Conservation (phyloP, 2,888 invertebrate species). For the Drosophila koepferae region DNA sequence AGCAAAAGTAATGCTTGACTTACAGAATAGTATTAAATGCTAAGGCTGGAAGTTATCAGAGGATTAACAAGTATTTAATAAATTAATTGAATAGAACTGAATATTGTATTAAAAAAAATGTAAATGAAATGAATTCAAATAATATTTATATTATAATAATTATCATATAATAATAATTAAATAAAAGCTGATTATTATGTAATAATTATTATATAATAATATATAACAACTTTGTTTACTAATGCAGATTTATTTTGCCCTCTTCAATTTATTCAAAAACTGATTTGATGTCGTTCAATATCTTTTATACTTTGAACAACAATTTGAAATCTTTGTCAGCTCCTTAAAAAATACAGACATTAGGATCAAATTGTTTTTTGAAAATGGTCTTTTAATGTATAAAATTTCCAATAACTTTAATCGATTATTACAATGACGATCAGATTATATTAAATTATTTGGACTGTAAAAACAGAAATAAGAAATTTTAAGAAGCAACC, state of each 20-base stretch:
- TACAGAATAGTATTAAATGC: conserved; percentile 44
- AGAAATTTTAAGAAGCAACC: not conserved
- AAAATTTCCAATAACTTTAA: not conserved
- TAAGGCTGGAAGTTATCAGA: not conserved
- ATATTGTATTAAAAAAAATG: not conserved
- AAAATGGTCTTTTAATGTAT: not conserved
- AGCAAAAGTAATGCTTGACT: conserved; percentile 86
- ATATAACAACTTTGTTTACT: no score
- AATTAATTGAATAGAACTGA: no score
- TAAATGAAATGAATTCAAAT: not conserved
- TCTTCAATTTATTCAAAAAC: no score
- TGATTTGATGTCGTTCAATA: no score
- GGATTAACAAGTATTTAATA: not conserved
- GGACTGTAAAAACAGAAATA: not conserved
- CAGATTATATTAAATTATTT: not conserved
- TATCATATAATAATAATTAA: no score
- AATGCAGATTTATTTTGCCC: no score
- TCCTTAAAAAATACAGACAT: not conserved
- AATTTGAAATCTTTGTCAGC: not conserved
- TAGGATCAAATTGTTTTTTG: not conserved
- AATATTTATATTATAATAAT: no score
- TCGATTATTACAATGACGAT: not conserved
- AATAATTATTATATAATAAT: no score
- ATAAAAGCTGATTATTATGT: no score
- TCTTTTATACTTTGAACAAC: not conserved